Base-by-base conservation (phyloP, 2,888 invertebrate species). In the Syritta pipiens region DNA sequence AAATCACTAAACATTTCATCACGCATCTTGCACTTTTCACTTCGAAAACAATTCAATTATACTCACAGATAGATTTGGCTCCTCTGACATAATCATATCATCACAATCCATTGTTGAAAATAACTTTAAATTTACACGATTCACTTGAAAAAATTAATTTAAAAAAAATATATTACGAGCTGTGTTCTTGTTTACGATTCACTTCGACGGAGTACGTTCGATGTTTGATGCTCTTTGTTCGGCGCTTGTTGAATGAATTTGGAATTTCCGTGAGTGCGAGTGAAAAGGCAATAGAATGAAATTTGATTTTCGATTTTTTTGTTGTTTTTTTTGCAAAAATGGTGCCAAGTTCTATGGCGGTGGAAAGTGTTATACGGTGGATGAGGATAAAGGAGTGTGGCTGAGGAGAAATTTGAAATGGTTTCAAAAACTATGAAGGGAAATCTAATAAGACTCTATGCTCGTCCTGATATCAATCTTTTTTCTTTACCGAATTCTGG, bases 51-150 rank as follows among this genome's bases (percentile, higher is more conserved):
- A 22, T 28, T 40, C 53, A 12, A 30, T 37, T 28, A 30, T 59
- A 84, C 86, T 83, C 82, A 87, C 88, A 40, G 85, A 84, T 32
- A 85, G 68, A 82, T 87, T 86, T 49, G 86, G 85, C 60, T 88
- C 88, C 17, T 88, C 88, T 0, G 86, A 81, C 42, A 88, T 86
- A 46, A 86, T 85, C 86, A 87, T 87, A 72, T 87, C 87, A 44
- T 87, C 87, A 62, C 86, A 86, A 82, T 88, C 88, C 88, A 88
- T 88, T n/a, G n/a, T n/a, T n/a, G n/a, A n/a, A 3, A 12, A 19
- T 35, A 24, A 57, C 7, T 26, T 22, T 1, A 44, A 20, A 20
- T 32, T 67, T 10, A 22, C 6, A 35, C 1, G 10, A 26, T 32
- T 60, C 7, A 49, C 17, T 40, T 19, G 4, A 5, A 3, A 26